Percentiles rank a stretch among this genome's conserved stretches.
phyloP scores from a whole-genome alignment of 1,140 invertebrate species.

The Aphaenogaster rudis region DNA sequence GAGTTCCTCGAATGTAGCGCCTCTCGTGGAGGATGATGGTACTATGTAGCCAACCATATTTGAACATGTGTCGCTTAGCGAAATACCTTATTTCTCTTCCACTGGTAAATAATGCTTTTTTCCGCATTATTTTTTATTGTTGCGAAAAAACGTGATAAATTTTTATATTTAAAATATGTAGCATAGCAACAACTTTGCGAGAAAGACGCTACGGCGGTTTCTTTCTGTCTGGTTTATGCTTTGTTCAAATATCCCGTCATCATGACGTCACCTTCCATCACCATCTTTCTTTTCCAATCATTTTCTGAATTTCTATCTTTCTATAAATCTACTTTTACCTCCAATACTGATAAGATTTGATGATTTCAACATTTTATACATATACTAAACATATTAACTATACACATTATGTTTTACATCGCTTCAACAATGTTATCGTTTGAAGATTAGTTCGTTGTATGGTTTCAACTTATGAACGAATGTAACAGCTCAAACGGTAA shows the following conservation, averaged over 20 bases:
- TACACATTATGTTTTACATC: not conserved
- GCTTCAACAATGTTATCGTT: not conserved
- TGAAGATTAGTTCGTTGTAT: not conserved
- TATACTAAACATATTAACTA: not conserved
- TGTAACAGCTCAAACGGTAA: not conserved
- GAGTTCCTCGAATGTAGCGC: not conserved
- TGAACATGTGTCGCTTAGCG: not conserved
- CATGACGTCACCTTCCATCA: not conserved
- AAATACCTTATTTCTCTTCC: conserved; percentile 1
- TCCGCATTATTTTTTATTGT: not conserved
- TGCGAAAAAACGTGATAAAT: not conserved
- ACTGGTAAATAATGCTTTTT: conserved; percentile 1
- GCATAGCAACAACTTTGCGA: not conserved
- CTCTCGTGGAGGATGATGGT: not conserved
- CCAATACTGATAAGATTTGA: not conserved
- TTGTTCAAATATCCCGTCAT: not conserved
- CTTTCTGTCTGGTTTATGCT: not conserved
- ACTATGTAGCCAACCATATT: not conserved
- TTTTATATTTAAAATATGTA: not conserved
- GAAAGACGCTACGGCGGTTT: not conserved
- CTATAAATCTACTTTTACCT: not conserved
- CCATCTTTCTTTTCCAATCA: not conserved
- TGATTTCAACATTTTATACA: not conserved
- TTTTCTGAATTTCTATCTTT: conserved; percentile 3
- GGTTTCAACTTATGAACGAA: not conserved